A percentile compares a stretch with the other conserved stretches of the same genome.
Evolutionary conservation across 1,140 invertebrate genomes (phyloP).

Genomic region (Drosophila tristis): DNA sequence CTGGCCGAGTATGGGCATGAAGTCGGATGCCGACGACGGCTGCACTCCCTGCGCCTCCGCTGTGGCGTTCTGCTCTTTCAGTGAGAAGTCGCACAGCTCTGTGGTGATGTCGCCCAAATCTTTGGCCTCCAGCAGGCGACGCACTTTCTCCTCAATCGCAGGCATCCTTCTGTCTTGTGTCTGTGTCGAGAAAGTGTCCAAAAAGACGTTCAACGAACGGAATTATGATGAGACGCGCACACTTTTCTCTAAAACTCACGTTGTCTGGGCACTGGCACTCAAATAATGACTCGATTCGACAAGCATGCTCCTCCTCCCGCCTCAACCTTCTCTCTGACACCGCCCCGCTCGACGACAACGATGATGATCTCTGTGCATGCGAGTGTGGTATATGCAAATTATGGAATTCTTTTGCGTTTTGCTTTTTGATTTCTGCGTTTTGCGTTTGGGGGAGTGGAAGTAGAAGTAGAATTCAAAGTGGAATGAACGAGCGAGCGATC

Average conservation of each 20-base stretch:
- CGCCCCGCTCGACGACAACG: no score
- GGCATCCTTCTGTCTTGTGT: slow-evolving; percentile 39
- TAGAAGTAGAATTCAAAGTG: slow-evolving; percentile 2
- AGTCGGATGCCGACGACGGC: slow-evolving; percentile 90
- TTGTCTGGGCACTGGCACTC: slow-evolving; percentile 30
- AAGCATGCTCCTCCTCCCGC: slow-evolving; percentile 62
- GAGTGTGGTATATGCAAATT: slow-evolving; percentile 64
- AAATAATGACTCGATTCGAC: slow-evolving; percentile 59
- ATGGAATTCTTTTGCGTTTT: slow-evolving; percentile 43
- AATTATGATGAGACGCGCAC: slow-evolving; percentile 9
- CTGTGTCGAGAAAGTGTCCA: slow-evolving; percentile 33
- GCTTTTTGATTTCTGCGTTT: no score
- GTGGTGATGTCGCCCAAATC: slow-evolving; percentile 85
- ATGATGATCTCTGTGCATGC: slow-evolving; percentile 52
- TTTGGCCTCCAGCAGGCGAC: slow-evolving; percentile 61
- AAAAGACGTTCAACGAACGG: no score
- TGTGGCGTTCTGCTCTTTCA: slow-evolving; percentile 91
- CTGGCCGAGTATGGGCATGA: slow-evolving; percentile 91
- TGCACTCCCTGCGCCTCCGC: slow-evolving; percentile 93
- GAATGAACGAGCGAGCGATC: slow-evolving; percentile 49
- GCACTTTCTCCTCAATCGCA: slow-evolving; percentile 76
- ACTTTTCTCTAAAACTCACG: slow-evolving; percentile 47
- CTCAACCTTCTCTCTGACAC: background rate
- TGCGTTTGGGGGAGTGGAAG: background rate
- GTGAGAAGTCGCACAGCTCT: slow-evolving; percentile 91